Base-by-base conservation (phyloP, 2,888 invertebrate species). In the Cabera pusaria region DNA sequence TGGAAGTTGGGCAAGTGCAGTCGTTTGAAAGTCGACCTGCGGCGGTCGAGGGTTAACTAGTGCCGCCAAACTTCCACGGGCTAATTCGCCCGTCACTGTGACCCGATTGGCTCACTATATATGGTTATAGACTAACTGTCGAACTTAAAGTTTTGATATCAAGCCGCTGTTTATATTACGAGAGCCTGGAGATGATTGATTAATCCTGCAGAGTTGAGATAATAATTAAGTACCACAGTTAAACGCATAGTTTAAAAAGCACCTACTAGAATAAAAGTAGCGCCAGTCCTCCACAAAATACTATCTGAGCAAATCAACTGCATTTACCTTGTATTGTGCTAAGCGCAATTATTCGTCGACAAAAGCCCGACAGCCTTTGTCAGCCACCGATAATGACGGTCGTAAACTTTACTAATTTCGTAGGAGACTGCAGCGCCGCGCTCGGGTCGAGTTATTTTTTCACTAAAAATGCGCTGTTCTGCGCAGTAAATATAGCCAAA, bases 391-490 rank as follows among this genome's bases (percentile, higher is more conserved):
- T 82, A 77, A 80, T 76, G 71, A 72, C 56, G 64, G 65, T 18
- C 64, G 67, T 69, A 75, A 84, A 81, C 80, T 84, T 83, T 74
- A 64, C 79, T 82, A 76, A 85, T 84, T 81, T 78, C 60, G 71
- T 64, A 58, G 61, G 67, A 62, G 61, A 65, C 67, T 65, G 66
- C 68, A 55, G 41, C 54, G 48, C 35, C 52, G 29, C 29, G 45
- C 38, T 39, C 32, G 19, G 5, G 20, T 5, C 10, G 7, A 10
- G 17, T 16, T 32, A 22, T 38, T 7, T 22, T 9, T 20, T 25
- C 26, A 23, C 26, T 17, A 37, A 38, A 33, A 52, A 49, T 39
- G 41, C 20, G 24, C 20, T 12, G 28, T 29, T 14, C 14, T 24
- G 2, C 28, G 28, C 9, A 22, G 27, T 40, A 40, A 33, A 40